Evolutionary conservation across 2,113 vertebrate species (phyloP).

Genomic region (Mastomys natalensis): DNA sequence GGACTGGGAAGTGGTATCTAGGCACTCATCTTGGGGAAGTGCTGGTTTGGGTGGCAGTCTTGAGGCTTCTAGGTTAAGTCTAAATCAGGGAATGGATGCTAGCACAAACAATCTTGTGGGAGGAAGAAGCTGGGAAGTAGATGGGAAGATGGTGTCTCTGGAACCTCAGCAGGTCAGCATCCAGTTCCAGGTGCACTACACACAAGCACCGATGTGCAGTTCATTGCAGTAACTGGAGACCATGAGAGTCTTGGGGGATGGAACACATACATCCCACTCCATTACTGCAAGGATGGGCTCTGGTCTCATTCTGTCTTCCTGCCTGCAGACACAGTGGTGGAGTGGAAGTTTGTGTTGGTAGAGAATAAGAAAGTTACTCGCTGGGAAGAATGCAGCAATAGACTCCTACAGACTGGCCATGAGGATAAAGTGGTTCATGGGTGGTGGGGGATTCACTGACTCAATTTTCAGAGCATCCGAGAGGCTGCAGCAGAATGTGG

Average conservation of each 20-base stretch:
- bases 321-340: slow-evolving; percentile 88
- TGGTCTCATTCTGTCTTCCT: slow-evolving; percentile 91
- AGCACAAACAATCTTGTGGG: slow-evolving; percentile 63
- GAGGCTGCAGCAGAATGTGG: background rate
- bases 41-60: slow-evolving; percentile 31
- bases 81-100: slow-evolving; percentile 63
- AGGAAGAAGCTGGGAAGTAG: slow-evolving; percentile 66
- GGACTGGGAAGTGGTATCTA: slow-evolving; percentile 85
- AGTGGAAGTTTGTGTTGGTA: slow-evolving; percentile 97
- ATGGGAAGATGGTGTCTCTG: slow-evolving; percentile 83
- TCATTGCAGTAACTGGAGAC: slow-evolving; percentile 92
- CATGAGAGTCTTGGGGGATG: slow-evolving; percentile 92
- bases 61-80: background rate
- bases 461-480: background rate
- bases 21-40: slow-evolving; percentile 77
- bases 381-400: slow-evolving; percentile 96
- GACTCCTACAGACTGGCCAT: slow-evolving; percentile 88
- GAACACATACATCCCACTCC: slow-evolving; percentile 90
- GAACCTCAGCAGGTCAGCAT: slow-evolving; percentile 89
- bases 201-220: slow-evolving; percentile 86
- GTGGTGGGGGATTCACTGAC: slow-evolving; percentile 91
- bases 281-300: slow-evolving; percentile 87
- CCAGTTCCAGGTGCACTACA: slow-evolving; percentile 93
- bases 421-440: slow-evolving; percentile 89
- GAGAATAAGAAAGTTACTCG: slow-evolving; percentile 91